These are phyloP conservation scores for Protomyctophum bolini DNA, from an alignment of 2,113 vertebrate species.

Conservation along the genomic window DNA sequence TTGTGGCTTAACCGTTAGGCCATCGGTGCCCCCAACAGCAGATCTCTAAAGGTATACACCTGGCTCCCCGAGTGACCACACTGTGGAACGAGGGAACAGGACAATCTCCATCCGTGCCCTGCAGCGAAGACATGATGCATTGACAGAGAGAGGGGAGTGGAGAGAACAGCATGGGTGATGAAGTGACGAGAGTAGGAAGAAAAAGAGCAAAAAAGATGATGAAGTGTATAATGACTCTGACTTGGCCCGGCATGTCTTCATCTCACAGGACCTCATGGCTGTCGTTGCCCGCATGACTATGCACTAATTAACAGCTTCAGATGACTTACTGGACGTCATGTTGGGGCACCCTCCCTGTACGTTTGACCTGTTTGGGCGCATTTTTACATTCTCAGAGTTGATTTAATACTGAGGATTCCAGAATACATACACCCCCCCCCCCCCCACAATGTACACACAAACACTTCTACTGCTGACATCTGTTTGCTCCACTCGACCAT, in stretches of 20 bases:
- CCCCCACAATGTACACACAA: conserved; percentile 15
- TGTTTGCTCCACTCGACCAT: conserved; percentile 31
- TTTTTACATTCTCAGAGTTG: too few relatives aligned
- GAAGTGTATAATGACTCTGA: conserved; percentile 66
- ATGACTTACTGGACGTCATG: conserved; percentile 34
- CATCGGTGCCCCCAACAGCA: conserved; percentile 16
- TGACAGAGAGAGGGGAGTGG: conserved; percentile 36
- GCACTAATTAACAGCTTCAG: conserved; percentile 68
- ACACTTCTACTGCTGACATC: conserved; percentile 28
- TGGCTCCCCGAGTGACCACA: conserved; percentile 38
- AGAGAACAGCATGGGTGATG: conserved; percentile 34
- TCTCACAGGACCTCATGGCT: conserved; percentile 70
- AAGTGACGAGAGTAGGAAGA: conserved; percentile 49
- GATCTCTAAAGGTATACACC: conserved; percentile 70
- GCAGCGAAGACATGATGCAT: conserved; percentile 62
- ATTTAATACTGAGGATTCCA: too few relatives aligned
- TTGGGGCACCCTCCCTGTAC: too few relatives aligned
- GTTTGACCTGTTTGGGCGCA: too few relatives aligned
- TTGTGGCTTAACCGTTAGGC: conserved; percentile 28
- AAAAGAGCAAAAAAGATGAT: conserved; percentile 58
- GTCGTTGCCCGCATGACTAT: conserved; percentile 70
- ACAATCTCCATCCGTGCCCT: conserved; percentile 62
- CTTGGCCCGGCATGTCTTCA: conserved; percentile 47
- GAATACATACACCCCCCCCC: conserved; percentile 27
- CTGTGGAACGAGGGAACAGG: conserved; percentile 54